These are phyloP conservation scores for Drosophila testacea DNA, from an alignment of 2,888 invertebrate genomes.

Conservation along the genomic window DNA sequence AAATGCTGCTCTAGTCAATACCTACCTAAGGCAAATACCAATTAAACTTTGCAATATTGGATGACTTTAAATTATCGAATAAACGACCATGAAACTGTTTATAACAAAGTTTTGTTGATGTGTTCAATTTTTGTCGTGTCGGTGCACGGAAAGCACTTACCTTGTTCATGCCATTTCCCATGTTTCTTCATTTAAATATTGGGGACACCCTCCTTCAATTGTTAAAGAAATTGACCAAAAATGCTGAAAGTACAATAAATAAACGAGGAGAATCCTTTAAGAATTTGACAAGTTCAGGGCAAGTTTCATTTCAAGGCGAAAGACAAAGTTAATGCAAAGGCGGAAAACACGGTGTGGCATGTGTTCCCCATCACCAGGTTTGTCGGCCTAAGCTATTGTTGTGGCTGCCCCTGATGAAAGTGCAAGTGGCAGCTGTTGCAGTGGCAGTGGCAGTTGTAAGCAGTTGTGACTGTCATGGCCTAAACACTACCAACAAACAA, in stretches of 20 bases:
- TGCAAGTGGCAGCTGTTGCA: conserved; percentile 61
- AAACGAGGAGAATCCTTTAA: conserved; percentile 24
- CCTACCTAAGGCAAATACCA: no score
- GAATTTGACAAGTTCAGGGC: conserved; percentile 53
- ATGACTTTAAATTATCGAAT: neutral
- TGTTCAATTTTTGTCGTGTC: neutral
- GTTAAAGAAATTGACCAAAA: conserved; percentile 54
- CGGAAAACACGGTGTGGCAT: conserved; percentile 9
- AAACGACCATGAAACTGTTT: neutral
- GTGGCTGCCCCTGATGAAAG: conserved; percentile 51
- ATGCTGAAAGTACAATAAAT: conserved; percentile 44
- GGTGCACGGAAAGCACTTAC: conserved; percentile 85
- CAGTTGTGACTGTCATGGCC: conserved; percentile 63
- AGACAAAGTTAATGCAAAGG: conserved; percentile 39
- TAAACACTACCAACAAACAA: conserved; percentile 29
- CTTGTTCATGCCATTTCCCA: conserved; percentile 98
- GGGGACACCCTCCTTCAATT: conserved; percentile 59
- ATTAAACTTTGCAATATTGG: no score
- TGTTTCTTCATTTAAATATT: conserved; percentile 85
- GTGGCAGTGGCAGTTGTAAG: conserved; percentile 53
- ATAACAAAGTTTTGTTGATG: neutral
- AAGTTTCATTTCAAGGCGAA: conserved; percentile 38
- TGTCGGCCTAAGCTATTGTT: conserved; percentile 32
- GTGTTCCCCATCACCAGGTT: conserved; percentile 3
- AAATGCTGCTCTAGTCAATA: no score